Percentiles rank a stretch among this genome's conserved stretches.
Evolutionary conservation across 2,888 invertebrate species (phyloP).

Genomic region (Ectemnius lituratus): DNA sequence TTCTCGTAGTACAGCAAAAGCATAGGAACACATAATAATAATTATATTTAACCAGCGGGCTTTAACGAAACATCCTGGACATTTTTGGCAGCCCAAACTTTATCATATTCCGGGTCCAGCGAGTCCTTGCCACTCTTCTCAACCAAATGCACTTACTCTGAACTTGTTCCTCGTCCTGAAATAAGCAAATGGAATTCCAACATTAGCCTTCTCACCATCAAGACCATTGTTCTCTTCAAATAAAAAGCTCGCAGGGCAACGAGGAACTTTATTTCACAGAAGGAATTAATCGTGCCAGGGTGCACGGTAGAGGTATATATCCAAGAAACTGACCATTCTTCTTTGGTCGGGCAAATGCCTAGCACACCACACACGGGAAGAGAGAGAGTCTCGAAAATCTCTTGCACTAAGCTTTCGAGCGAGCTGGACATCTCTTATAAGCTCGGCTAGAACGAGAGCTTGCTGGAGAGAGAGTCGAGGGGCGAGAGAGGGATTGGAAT

Average conservation of each 20-base stretch:
- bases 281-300: no score
- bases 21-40: not conserved
- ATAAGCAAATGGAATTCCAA: constrained; percentile 53
- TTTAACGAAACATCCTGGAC: not conserved
- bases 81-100: constrained; percentile 14
- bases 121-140: not conserved
- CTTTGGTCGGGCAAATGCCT: not conserved
- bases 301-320: not conserved
- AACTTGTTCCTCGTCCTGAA: constrained; percentile 73
- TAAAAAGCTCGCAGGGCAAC: no score
- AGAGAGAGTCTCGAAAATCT: constrained; percentile 26
- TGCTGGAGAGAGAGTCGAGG: constrained; percentile 19
- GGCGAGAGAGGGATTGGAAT: constrained; percentile 11
- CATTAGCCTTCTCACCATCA: no score
- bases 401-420: constrained; percentile 63
- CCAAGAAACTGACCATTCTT: constrained; percentile 43
- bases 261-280: no score
- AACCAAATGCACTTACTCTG: constrained; percentile 65
- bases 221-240: no score
- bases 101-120: constrained; percentile 4
- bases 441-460: constrained; percentile 56
- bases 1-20: no score
- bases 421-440: constrained; percentile 73
- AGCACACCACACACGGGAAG: constrained; percentile 5
- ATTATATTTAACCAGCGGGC: not conserved